Conservation (phyloP, 2,113 vertebrate genomes). For the Zosterops pallidus region DNA sequence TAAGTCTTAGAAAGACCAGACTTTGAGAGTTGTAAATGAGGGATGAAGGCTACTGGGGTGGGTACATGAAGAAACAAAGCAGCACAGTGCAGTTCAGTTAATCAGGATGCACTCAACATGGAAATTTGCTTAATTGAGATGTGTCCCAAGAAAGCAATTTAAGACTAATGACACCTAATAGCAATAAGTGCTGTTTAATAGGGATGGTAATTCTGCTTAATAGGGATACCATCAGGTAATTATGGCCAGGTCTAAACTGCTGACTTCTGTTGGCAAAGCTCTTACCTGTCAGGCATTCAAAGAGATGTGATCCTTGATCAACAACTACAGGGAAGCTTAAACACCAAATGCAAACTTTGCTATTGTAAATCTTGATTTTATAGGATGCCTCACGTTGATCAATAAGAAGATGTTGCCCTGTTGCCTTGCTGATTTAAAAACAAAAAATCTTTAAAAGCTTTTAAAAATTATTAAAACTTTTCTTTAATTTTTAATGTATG, state of each 20-base stretch:
- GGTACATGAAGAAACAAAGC: constrained; percentile 15
- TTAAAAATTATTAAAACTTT: too few relatives aligned
- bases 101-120: constrained; percentile 39
- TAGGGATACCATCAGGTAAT: constrained; percentile 51
- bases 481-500: neutral
- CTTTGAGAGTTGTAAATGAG: neutral
- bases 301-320: neutral
- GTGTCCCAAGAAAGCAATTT: constrained; percentile 59
- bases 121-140: constrained; percentile 56
- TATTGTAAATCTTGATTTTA: neutral
- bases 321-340: neutral
- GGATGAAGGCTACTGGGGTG: neutral
- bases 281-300: neutral
- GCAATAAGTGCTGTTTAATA: constrained; percentile 59
- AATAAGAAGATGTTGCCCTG: neutral
- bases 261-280: constrained; percentile 1
- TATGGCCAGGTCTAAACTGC: constrained; percentile 24
- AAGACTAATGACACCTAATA: constrained; percentile 58
- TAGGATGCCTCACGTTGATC: neutral
- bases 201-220: constrained; percentile 43
- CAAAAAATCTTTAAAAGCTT: neutral
- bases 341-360: neutral
- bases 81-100: neutral
- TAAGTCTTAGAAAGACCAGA: neutral
- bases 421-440: neutral